Percentiles rank a stretch among this genome's conserved stretches.
These are phyloP conservation scores for Dendroctonus ponderosae DNA, from an alignment of 1,140 invertebrate genomes.

Conservation along the genomic window DNA sequence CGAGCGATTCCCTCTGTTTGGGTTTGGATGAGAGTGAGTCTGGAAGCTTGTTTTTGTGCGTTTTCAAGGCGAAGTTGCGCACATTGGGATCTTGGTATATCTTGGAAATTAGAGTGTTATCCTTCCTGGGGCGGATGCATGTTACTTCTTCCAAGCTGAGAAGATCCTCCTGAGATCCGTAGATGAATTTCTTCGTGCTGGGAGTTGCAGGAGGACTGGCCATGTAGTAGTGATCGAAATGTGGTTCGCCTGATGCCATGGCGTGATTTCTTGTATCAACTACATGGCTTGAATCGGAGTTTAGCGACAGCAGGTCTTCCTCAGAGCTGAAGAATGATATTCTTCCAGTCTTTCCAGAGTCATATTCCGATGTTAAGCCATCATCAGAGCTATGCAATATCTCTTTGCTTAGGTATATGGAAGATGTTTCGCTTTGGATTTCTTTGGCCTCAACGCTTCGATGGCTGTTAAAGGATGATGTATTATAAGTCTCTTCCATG, in stretches of 20 bases:
- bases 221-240: no score
- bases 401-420: constrained; percentile 3
- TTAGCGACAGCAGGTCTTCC: constrained; percentile 32
- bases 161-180: constrained; percentile 32
- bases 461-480: constrained; percentile 5
- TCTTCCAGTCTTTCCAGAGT: constrained; percentile 29
- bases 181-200: constrained; percentile 19
- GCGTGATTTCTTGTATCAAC: neutral
- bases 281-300: constrained; percentile 13
- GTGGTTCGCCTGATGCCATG: neutral
- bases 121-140: constrained; percentile 25
- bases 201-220: constrained; percentile 1
- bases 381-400: constrained; percentile 27
- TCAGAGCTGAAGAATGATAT: constrained; percentile 34
- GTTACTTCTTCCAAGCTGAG: constrained; percentile 23
- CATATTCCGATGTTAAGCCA: constrained; percentile 26
- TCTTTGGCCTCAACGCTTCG: constrained; percentile 6
- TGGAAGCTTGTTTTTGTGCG: constrained; percentile 22
- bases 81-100: constrained; percentile 41
- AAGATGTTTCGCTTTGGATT: neutral
- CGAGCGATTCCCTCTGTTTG: neutral
- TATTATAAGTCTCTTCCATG: neutral
- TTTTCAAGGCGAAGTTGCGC: constrained; percentile 34
- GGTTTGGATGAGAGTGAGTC: neutral
- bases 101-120: constrained; percentile 41